Evolutionary conservation across 2,113 vertebrate genomes (phyloP), one percentile per base, ranked within the genome.

Genomic region (Alaudala cheleensis): DNA sequence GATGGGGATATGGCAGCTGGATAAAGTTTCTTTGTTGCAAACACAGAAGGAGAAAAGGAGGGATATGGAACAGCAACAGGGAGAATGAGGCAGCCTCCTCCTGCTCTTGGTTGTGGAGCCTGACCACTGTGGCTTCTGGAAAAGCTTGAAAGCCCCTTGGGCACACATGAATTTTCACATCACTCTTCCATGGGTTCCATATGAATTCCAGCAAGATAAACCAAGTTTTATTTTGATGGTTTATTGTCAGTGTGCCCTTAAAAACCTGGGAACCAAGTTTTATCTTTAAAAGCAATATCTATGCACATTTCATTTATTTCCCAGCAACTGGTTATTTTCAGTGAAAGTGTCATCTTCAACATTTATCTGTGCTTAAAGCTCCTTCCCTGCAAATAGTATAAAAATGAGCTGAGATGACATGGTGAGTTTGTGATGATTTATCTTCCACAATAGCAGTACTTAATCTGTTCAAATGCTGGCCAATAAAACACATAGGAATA

Each of bases 261-360:
- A 95, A 95, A 89, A 71, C 31, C 66, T 65, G 64, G 66, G 29
- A 90, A 82, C 40, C 10, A 77, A 80, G 66, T 90, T 94, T 91
- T 91, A 72, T 82, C 74, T 92, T 85, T 93, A 88, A 89, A 95
- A 85, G 42, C 45, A 80, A 16, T 92, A 92, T 77, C 87, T 90
- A 77, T 91, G 81, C 54, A 95, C 81, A 82, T 95, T 91, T 92
- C 70, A 88, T 95, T 94, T 95, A 90, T 95, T 93, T 95, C 67
- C 78, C 58, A 73, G 71, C 51, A 56, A 83, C 90, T 93, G 62
- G 56, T 83, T 95, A 88, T 96, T 92, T 91, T 88, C 94, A 95
- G 74, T 57, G 66, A 76, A 90, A 95, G 54, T 80, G 81, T 93
- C 93, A 71, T 95, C 90, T 86, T 94, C 76, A 80, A 74, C 94